Evolutionary conservation across 1,140 invertebrate species (phyloP).

Genomic region (Pararge aegeria): DNA sequence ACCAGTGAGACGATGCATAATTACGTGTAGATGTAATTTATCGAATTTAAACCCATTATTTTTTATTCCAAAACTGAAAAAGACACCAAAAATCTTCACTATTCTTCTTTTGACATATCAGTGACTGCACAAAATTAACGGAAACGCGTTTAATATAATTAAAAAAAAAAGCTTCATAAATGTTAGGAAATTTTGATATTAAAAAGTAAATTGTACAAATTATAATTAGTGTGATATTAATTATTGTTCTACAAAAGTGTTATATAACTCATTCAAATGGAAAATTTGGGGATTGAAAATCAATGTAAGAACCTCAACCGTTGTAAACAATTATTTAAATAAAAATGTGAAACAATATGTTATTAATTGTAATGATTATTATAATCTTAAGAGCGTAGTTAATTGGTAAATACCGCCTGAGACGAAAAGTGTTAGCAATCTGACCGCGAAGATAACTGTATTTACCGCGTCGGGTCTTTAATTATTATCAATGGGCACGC

Average conservation of each 20-base stretch:
- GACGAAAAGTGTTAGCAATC: no score
- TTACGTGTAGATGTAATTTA: conserved; percentile 1
- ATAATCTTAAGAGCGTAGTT: no score
- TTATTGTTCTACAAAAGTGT: neutral
- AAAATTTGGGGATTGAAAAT: no score
- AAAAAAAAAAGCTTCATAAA: neutral
- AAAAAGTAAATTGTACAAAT: neutral
- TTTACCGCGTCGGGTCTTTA: no score
- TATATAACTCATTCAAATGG: neutral
- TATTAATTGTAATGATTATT: no score
- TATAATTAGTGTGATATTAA: neutral
- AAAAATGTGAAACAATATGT: no score
- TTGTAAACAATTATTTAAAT: no score
- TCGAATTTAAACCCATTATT: conserved; percentile 1
- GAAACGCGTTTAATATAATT: conserved; percentile 1
- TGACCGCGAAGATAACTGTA: no score
- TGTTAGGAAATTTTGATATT: neutral
- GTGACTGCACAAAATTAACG: neutral
- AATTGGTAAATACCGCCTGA: no score
- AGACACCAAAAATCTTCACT: neutral
- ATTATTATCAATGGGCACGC: no score
- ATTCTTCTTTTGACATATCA: neutral
- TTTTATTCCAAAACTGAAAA: neutral
- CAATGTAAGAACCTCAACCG: no score
- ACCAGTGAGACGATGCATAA: no score